Percentiles rank a stretch among this genome's conserved stretches.
Conservation (phyloP, 1,140 invertebrate genomes). For the Diorhabda sublineata region DNA sequence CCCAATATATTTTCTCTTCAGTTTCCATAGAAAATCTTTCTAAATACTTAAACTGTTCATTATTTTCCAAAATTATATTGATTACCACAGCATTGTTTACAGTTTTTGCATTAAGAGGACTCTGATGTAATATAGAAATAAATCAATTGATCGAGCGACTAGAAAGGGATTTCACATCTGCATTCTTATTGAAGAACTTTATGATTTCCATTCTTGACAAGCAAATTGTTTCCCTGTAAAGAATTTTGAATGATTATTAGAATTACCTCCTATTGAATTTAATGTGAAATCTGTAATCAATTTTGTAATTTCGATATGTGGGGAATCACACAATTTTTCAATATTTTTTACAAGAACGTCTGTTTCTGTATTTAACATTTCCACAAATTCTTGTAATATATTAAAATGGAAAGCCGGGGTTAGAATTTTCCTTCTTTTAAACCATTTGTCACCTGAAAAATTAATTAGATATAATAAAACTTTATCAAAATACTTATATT, state of each 20-base stretch:
- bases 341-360: conserved; percentile 50
- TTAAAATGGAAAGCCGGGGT: conserved; percentile 90
- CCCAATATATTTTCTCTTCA: no score
- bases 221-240: no score
- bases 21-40: no score
- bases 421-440: conserved; percentile 68
- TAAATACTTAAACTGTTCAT: no score
- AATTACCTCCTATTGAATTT: conserved; percentile 26
- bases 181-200: no score
- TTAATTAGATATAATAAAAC: not conserved
- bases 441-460: conserved; percentile 69
- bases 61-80: no score
- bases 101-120: no score
- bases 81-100: no score
- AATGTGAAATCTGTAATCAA: conserved; percentile 22
- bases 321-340: conserved; percentile 6
- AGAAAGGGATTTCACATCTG: no score
- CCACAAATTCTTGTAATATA: conserved; percentile 74
- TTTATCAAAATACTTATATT: not conserved
- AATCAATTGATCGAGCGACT: no score
- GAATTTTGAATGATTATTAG: conserved; percentile 17
- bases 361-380: conserved; percentile 64
- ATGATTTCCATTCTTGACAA: no score
- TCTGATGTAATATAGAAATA: no score
- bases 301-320: conserved; percentile 12